A percentile compares a stretch with the other conserved stretches of the same genome.
Evolutionary conservation across 2,888 invertebrate genomes (phyloP).

Genomic region (Cerceris rybyensis): DNA sequence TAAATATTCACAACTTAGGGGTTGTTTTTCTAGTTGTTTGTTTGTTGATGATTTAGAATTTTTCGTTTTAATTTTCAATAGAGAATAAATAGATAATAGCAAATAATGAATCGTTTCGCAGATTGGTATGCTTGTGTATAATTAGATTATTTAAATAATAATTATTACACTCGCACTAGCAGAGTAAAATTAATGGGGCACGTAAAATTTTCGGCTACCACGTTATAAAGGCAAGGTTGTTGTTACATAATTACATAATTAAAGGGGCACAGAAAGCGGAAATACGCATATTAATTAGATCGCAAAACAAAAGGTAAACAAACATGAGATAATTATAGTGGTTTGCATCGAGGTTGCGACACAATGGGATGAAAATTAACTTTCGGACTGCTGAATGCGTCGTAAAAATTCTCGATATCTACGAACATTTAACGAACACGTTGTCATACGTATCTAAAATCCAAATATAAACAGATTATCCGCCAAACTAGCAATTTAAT

Average conservation of each 20-base stretch:
- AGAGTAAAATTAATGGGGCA: neutral
- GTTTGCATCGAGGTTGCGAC: conserved; percentile 12
- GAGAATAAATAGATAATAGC: too few relatives aligned
- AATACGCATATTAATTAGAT: conserved; percentile 12
- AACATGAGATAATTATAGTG: conserved; percentile 32
- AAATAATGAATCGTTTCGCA: too few relatives aligned
- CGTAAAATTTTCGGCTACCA: neutral
- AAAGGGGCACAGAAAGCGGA: conserved; percentile 4
- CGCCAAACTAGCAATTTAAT: too few relatives aligned
- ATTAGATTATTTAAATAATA: neutral
- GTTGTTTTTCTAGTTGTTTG: too few relatives aligned
- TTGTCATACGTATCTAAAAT: too few relatives aligned
- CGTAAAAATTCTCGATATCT: neutral
- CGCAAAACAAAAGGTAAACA: neutral
- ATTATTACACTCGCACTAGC: neutral
- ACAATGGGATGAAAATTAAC: conserved; percentile 13
- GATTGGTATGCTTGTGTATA: neutral
- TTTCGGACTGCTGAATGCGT: neutral
- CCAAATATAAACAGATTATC: too few relatives aligned
- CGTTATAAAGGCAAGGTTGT: neutral
- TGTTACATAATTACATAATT: conserved; percentile 24
- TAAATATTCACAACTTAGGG: too few relatives aligned
- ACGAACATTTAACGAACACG: neutral
- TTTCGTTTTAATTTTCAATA: too few relatives aligned
- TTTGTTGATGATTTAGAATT: too few relatives aligned